Evolutionary conservation across 2,888 invertebrate species (phyloP), one percentile per base, ranked within the genome.

Genomic region (Macrophya annulata): DNA sequence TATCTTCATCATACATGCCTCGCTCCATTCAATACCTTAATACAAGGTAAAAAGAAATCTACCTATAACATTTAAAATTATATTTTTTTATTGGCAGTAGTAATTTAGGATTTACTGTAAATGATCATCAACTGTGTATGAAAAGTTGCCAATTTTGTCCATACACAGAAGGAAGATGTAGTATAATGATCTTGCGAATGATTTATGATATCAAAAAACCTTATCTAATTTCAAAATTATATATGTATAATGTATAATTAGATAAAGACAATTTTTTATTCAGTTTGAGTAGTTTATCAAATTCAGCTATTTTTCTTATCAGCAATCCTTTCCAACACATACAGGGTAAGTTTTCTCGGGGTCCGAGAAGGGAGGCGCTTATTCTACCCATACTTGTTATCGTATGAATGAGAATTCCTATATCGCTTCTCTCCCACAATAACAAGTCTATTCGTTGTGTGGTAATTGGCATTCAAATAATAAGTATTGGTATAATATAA

Each of bases 11-110:
- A 59, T 40, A 79, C 37, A 71, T 71, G 37, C n/a, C n/a, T 15
- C n/a, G 48, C 25, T 76, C 10, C 31, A 48, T 72, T 72, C 45
- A 12, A 48, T 48, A 48, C 40, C 40, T 40, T 31, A 48, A 48
- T 15, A 40, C 6, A 15, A 76, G n/a, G 76, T 9, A 17, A 79
- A 71, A 17, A 71, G 43, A 45, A 59, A 37, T 77, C 59, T 77
- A 77, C 48, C 79, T 40, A 59, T 25, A 59, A 55, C 31, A 40
- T 77, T 59, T 79, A 59, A 40, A 79, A 59, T 8, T 59, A 40
- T 37, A n/a, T 17, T 71, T 55, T 55, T 79, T 9, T 40, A 55
- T 59, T 79, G 79, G 79, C 79, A 79, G 79, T 79, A 77, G 25
- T 76, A 62, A 5, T 62, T 25, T 45, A 17, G 21, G 48, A 25